Evolutionary conservation across 2,113 vertebrate genomes (phyloP), one percentile per base, ranked within the genome.

Genomic region (Octodon degus): DNA sequence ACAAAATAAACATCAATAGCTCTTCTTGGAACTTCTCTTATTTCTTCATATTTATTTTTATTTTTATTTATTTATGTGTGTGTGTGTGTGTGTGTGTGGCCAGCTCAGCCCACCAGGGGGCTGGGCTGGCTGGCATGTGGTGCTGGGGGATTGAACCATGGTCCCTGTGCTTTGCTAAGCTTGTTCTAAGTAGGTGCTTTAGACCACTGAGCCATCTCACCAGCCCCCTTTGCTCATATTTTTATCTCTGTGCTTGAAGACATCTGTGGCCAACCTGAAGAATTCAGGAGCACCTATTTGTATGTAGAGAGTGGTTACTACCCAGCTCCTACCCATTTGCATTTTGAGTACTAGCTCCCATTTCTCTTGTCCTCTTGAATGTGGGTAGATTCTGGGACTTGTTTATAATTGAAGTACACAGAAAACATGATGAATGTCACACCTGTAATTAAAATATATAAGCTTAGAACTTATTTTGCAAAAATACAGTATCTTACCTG

Each of bases 271-370:
- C 10, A 77, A 34, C n/a, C 5, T 63, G 43, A 11, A 53, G 82
- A 87, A 83, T 79, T 2, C n/a, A 27, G 74, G 37, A 34, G 0
- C 34, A 34, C 53, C 1, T 32, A n/a, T 60, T 6, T 40, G 0
- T 60, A 34, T n/a, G 37, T 55, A 34, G 16, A 14, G 6, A n/a
- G 12, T 20, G 30, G 22, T 58, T 60, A 70, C 11, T 30, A 63
- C 2, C 13, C 40, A 16, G 1, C 3, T 30, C 17, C 30, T 7
- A 2, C n/a, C 20, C 27, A 6, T 72, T 47, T 10, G 7, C 25
- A 65, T 4, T 37, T 43, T 67, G 9, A 7, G 5, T 65, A 11
- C 12, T 72, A 22, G 14, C 0, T 60, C 1, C 16, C 27, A 19
- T 30, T 4, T 5, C 3, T 43, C 11, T 4, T 6, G 19, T 1